Evolutionary conservation across 2,113 vertebrate species (phyloP).

Genomic region (Elanoides forficatus): DNA sequence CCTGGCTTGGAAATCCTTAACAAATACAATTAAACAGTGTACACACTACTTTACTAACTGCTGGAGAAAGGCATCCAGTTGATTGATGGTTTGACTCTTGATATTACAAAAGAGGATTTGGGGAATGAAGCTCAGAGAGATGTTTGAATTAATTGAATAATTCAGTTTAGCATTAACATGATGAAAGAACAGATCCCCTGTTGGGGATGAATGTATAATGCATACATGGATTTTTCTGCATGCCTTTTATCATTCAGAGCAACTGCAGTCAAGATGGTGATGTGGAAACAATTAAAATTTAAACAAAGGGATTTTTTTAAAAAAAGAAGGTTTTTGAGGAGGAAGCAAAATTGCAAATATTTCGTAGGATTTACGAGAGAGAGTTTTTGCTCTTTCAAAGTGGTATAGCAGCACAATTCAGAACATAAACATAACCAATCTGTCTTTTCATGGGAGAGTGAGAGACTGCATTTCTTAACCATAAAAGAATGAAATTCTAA

Average conservation of each 20-base stretch:
- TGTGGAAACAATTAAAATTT: conserved; percentile 34
- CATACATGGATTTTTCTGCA: neutral
- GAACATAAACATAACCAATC: conserved; percentile 46
- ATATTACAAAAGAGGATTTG: neutral
- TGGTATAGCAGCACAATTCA: conserved; percentile 27
- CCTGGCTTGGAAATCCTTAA: neutral
- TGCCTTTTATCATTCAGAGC: neutral
- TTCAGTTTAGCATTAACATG: neutral
- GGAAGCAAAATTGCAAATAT: conserved; percentile 13
- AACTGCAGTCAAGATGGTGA: neutral
- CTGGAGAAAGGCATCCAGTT: neutral
- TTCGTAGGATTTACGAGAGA: neutral
- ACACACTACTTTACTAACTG: neutral
- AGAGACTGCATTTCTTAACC: conserved; percentile 56
- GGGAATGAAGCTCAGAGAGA: neutral
- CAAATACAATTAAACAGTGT: neutral
- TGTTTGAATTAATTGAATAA: conserved; percentile 49
- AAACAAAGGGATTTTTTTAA: conserved; percentile 40
- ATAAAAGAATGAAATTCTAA: conserved; percentile 56
- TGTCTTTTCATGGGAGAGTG: conserved; percentile 14
- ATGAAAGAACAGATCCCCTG: neutral
- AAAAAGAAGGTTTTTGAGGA: neutral
- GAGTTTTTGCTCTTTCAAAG: conserved; percentile 38
- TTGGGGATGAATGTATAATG: neutral
- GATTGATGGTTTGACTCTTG: neutral